These are phyloP conservation scores for Entomobrya multifasciata DNA, from an alignment of 2,888 invertebrate genomes.

Conservation along the genomic window DNA sequence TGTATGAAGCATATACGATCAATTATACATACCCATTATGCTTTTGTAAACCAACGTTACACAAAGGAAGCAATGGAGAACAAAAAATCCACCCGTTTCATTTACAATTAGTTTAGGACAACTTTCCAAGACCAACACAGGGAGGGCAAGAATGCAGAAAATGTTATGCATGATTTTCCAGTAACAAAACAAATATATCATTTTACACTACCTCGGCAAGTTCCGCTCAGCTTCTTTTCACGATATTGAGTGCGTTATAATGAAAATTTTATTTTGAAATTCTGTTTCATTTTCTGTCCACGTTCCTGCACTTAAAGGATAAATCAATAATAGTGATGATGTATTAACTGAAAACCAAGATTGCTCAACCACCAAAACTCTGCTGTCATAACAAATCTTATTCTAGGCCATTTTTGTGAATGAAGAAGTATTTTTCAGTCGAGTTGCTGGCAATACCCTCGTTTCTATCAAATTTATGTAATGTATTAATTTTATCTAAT, in stretches of 20 bases:
- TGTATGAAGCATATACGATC: not conserved
- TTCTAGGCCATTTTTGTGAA: too few relatives aligned
- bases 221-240: not conserved
- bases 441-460: too few relatives aligned
- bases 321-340: too few relatives aligned
- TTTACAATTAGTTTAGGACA: not conserved
- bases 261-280: not conserved
- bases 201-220: constrained; percentile 13
- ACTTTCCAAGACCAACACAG: not conserved
- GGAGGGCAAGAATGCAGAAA: not conserved
- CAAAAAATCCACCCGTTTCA: not conserved
- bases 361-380: not conserved
- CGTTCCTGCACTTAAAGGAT: constrained; percentile 27
- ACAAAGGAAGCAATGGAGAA: not conserved
- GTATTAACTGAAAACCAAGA: not conserved
- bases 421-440: too few relatives aligned
- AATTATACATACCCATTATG: not conserved
- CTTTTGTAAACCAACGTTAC: constrained; percentile 1
- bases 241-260: constrained; percentile 1
- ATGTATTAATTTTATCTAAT: not conserved
- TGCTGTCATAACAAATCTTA: not conserved
- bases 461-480: not conserved
- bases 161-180: constrained; percentile 1
- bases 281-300: constrained; percentile 5
- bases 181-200: constrained; percentile 32